Percentiles rank a stretch among this genome's conserved stretches.
phyloP scores from a whole-genome alignment of 2,888 invertebrate genomes.

The Epistrophella euchroma region DNA sequence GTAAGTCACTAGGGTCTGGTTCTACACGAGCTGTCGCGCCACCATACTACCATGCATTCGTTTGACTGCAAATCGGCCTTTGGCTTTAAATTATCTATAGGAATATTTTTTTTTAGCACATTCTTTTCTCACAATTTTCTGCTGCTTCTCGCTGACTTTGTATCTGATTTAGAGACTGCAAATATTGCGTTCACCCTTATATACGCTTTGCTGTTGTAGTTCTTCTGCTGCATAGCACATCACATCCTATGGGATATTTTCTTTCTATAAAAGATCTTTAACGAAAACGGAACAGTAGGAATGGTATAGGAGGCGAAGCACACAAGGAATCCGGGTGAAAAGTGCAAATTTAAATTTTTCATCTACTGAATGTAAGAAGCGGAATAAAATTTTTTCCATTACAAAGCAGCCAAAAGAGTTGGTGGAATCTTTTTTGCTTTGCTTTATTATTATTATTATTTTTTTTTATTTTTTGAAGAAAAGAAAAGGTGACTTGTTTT shows the following conservation, averaged over 20 bases:
- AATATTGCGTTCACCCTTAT: slow-evolving; percentile 46
- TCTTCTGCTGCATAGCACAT: background rate
- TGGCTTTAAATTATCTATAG: background rate
- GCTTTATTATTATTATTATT: slow-evolving; percentile 23
- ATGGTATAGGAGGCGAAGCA: background rate
- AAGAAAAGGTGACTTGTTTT: slow-evolving; percentile 1
- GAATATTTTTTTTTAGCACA: slow-evolving; percentile 22
- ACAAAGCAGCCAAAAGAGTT: slow-evolving; percentile 45
- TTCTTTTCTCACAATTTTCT: slow-evolving; percentile 46
- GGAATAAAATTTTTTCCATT: slow-evolving; percentile 71
- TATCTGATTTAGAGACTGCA: slow-evolving; percentile 61
- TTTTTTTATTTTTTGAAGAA: slow-evolving; percentile 1
- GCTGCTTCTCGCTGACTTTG: slow-evolving; percentile 54
- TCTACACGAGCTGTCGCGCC: too few relatives aligned
- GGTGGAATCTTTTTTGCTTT: slow-evolving; percentile 44
- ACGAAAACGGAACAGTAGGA: slow-evolving; percentile 3
- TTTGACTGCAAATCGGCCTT: background rate
- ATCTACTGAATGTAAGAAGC: slow-evolving; percentile 58
- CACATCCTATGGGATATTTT: slow-evolving; percentile 16
- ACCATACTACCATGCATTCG: too few relatives aligned
- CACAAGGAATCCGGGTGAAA: slow-evolving; percentile 59
- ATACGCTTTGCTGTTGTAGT: slow-evolving; percentile 3
- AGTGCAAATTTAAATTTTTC: slow-evolving; percentile 72
- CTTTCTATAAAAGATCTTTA: slow-evolving; percentile 5
- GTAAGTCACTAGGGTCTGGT: too few relatives aligned